Base-by-base conservation (phyloP, 2,888 invertebrate species). In the Eremobia ochroleuca region DNA sequence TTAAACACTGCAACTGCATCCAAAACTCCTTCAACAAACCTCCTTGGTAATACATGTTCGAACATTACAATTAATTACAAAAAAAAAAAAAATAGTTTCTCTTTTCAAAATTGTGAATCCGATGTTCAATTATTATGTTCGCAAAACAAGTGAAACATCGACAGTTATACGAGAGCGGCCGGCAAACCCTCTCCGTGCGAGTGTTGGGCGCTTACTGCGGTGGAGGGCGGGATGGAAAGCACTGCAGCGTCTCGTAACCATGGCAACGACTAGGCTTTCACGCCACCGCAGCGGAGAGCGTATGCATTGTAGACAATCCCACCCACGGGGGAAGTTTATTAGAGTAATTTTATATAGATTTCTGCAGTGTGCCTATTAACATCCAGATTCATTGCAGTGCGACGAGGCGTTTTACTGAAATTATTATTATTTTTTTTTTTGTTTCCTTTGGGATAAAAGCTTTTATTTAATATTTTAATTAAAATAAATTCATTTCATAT, bases 231-330 rank as follows among this genome's bases (percentile, higher is more conserved):
- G 94, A 90, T 91, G 85, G 87, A 92, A 91, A 91, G 92, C 91
- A 94, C 95, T 95, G 96, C 96, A 94, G 96, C 96, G 96, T 96
- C 96, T 92, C 87, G 96, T 96, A 89, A 89, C 93, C 93, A 96
- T 95, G 92, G 90, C 83, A 89, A 97, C 96, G 92, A 85, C 85
- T 84, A 91, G 93, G 92, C 91, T 94, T 93, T 91, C 90, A 88
- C 87, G 86, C 87, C 90, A 88, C 85, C 88, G 89, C 90, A 89
- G 86, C 83, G 66, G 92, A 82, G 87, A 83, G 81, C 88, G 89
- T 90, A 89, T 94, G 93, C 92, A 93, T 91, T 91, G 88, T 87
- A 87, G 89, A 89, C 90, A 92, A 89, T 90, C n/a, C n/a, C 89
- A 90, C 87, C 86, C 88, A 88, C 87, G 86, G 85, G 87, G 85